Percentiles rank a stretch among this genome's conserved stretches.
phyloP scores from a whole-genome alignment of 2,113 vertebrate species.

The Tringa solitaria region DNA sequence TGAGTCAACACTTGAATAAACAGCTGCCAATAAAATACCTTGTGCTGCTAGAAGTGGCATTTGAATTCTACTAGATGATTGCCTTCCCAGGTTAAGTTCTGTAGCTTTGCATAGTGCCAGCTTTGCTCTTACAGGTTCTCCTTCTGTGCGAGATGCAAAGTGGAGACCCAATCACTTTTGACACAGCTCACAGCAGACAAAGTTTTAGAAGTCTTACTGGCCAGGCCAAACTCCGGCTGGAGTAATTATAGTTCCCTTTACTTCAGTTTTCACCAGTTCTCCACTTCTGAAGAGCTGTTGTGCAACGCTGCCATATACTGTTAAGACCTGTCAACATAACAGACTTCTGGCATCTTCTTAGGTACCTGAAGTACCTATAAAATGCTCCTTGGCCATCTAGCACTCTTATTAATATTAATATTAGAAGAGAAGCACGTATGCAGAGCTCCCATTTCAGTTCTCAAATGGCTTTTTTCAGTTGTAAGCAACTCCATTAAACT shows the following conservation, averaged over 20 bases:
- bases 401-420: background rate
- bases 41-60: background rate
- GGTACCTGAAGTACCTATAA: background rate
- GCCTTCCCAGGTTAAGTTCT: background rate
- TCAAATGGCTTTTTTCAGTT: background rate
- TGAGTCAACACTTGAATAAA: slow-evolving; percentile 43
- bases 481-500: background rate
- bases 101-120: background rate
- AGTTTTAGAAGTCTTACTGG: background rate
- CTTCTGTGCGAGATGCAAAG: background rate
- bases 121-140: background rate
- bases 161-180: background rate
- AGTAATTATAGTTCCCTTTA: background rate
- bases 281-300: background rate
- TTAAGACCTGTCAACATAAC: background rate
- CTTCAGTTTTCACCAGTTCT: background rate
- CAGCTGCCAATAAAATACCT: slow-evolving; percentile 2
- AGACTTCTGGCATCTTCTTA: background rate
- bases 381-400: background rate
- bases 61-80: background rate
- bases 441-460: background rate
- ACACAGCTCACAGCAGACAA: background rate
- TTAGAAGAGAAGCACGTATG: background rate
- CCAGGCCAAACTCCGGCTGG: background rate
- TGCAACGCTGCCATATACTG: background rate